Base-by-base conservation (phyloP, 2,113 vertebrate genomes). In the Larimichthys crocea region DNA sequence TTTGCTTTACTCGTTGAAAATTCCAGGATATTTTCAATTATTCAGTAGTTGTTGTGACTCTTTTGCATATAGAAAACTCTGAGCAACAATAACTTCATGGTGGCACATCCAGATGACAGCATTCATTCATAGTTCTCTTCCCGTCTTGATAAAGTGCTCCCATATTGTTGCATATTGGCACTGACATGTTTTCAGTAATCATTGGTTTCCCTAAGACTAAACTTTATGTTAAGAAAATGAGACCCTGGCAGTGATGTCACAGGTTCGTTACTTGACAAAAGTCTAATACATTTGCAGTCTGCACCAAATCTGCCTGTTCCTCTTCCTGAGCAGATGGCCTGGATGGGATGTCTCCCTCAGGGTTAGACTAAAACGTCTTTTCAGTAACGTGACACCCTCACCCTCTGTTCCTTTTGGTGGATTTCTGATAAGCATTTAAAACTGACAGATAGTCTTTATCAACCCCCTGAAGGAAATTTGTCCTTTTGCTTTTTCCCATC, bases 341-440 rank as follows among this genome's bases (percentile, higher is more conserved):
- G 55, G 29, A 77, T 61, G 71, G 17, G n/a, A 26, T 3, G 2
- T 66, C 31, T 72, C 84, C 89, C 64, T 77, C 22, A 49, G 86
- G 84, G 65, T 62, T 44, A 44, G 31, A 61, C 55, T 59, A 3
- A 84, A 75, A 42, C 63, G 50, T 29, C 55, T 31, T 62, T 31
- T 74, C 5, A 62, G 92, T 88, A 91, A 93, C 62, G 17, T 12
- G 88, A 93, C 74, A 76, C 91, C 67, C 7, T 63, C 56, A 31
- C 70, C 53, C 60, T 79, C 66, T 82, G 67, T 15, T 46, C 56
- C 63, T 63, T 22, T 71, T 19, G 19, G 46, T 40, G 55, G 22
- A 76, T 61, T 73, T 61, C 31, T 76, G 55, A 73, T 66, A 74
- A 73, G 52, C 74, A 57, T 82, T 68, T 65, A 14, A 68, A 72